Percentiles rank a stretch among this genome's conserved stretches.
Conservation (phyloP, 2,888 invertebrate species). For the Chloroclysta siterata region DNA sequence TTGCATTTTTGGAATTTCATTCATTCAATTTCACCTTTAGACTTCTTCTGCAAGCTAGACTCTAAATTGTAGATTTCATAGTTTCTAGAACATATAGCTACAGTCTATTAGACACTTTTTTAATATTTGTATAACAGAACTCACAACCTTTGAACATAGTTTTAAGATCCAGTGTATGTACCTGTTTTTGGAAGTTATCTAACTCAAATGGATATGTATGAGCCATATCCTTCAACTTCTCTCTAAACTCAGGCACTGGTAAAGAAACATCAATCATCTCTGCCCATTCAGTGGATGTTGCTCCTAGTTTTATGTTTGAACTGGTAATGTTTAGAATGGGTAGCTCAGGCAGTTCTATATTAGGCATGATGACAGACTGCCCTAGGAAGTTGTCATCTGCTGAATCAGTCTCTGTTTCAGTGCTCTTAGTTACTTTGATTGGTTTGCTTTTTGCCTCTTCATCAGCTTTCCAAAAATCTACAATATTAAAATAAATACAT, state of each 20-base stretch:
- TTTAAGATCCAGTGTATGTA: slow-evolving; percentile 47
- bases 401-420: slow-evolving; percentile 51
- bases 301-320: slow-evolving; percentile 66
- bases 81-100: too few species aligned
- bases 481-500: slow-evolving; percentile 11
- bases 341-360: slow-evolving; percentile 74
- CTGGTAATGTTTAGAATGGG: slow-evolving; percentile 89
- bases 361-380: slow-evolving; percentile 67
- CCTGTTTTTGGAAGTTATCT: slow-evolving; percentile 98
- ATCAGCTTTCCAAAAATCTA: slow-evolving; percentile 79
- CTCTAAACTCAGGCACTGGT: slow-evolving; percentile 92
- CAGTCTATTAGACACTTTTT: too few species aligned
- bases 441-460: slow-evolving; percentile 55
- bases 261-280: slow-evolving; percentile 92
- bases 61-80: too few species aligned
- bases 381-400: slow-evolving; percentile 71
- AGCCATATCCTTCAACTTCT: slow-evolving; percentile 93
- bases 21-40: too few species aligned
- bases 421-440: slow-evolving; percentile 47
- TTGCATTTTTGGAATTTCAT: too few species aligned
- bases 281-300: slow-evolving; percentile 92
- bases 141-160: not conserved
- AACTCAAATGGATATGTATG: slow-evolving; percentile 95
- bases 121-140: too few species aligned
- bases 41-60: too few species aligned